Evolutionary conservation across 2,888 invertebrate species (phyloP).

Genomic region (Acholoe squamosa): DNA sequence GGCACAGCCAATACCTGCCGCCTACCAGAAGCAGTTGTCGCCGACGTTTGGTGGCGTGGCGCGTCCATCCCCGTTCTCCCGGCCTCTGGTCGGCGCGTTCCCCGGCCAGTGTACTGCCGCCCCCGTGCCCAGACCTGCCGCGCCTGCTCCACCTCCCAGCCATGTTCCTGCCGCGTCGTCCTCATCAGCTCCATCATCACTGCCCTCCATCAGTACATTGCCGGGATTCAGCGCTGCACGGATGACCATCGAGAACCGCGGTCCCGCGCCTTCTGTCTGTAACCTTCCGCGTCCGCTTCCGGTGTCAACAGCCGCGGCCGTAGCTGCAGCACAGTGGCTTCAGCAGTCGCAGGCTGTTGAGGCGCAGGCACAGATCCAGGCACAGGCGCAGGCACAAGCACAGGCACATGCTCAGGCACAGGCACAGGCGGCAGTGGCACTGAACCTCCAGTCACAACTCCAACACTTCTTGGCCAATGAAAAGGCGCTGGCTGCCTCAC

Average conservation of each 20-base stretch:
- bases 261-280: neutral
- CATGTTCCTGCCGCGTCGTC: neutral
- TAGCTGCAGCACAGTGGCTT: conserved; percentile 24
- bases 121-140: neutral
- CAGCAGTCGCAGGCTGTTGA: conserved; percentile 4
- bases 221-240: conserved; percentile 44
- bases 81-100: neutral
- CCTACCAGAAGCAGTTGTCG: conserved; percentile 56
- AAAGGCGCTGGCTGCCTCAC: conserved; percentile 27
- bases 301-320: conserved; percentile 14
- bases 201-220: conserved; percentile 37
- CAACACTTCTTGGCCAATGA: conserved; percentile 49
- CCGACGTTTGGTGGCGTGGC: conserved; percentile 25
- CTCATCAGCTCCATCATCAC: neutral
- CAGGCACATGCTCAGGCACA: conserved; percentile 35
- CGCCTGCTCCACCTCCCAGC: neutral
- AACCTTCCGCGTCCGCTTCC: conserved; percentile 43
- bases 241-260: conserved; percentile 26
- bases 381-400: neutral
- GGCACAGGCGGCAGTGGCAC: neutral
- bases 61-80: conserved; percentile 45
- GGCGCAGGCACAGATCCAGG: conserved; percentile 8
- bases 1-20: neutral
- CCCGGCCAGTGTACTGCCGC: neutral
- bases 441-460: conserved; percentile 42